Conservation (phyloP, 2,888 invertebrate species). For the Dione juno region DNA sequence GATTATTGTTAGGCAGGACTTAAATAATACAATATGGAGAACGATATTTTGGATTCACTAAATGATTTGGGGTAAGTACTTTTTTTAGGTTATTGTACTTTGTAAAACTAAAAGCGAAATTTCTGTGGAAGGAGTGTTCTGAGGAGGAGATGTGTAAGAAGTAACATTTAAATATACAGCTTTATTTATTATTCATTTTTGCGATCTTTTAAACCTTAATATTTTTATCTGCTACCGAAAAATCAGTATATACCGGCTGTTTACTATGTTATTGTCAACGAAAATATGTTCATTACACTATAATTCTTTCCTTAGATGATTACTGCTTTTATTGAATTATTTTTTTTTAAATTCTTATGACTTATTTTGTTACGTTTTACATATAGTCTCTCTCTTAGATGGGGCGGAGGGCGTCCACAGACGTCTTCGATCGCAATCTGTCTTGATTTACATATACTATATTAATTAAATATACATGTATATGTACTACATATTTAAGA, state of each 20-base stretch:
- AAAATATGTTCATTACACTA: neutral
- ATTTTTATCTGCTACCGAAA: neutral
- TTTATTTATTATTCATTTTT: too few relatives aligned
- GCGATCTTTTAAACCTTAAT: neutral
- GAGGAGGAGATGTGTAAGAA: neutral
- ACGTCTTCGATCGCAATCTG: too few relatives aligned
- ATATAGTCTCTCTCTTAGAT: too few relatives aligned
- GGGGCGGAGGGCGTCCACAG: too few relatives aligned
- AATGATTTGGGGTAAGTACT: constrained; percentile 84
- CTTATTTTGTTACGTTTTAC: too few relatives aligned
- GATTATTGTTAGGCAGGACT: constrained; percentile 4
- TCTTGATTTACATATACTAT: too few relatives aligned
- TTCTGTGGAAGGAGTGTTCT: neutral
- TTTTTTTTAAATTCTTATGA: neutral
- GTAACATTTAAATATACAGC: neutral
- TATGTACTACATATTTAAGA: neutral
- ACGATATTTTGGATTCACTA: constrained; percentile 84
- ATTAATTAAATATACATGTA: too few relatives aligned
- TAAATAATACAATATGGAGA: constrained; percentile 75
- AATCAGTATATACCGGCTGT: neutral
- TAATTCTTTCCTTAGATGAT: neutral
- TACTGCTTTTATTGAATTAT: neutral
- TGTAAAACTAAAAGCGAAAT: neutral
- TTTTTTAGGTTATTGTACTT: constrained; percentile 35
- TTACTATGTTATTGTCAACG: neutral